Evolutionary conservation across 1,140 invertebrate genomes (phyloP).

Genomic region (Bombyx mandarina): DNA sequence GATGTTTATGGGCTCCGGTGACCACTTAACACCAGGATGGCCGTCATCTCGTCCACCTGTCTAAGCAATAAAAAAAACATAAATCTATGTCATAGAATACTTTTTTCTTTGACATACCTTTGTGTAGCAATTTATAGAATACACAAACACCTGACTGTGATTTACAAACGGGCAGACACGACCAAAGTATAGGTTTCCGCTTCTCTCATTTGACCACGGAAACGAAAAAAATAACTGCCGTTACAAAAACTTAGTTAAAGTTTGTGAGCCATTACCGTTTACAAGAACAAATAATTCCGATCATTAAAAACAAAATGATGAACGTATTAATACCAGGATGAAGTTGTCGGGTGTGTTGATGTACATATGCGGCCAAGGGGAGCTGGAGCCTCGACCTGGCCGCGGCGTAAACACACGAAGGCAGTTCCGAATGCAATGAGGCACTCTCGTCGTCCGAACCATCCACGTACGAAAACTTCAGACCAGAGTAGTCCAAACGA

Average conservation of each 20-base stretch:
- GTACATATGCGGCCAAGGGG: conserved; percentile 61
- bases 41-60: no score
- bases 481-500: conserved; percentile 44
- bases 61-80: no score
- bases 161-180: no score
- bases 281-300: no score
- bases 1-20: no score
- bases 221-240: background rate
- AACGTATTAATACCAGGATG: conserved; percentile 31
- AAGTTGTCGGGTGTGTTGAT: conserved; percentile 50
- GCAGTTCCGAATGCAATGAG: conserved; percentile 67
- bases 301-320: no score
- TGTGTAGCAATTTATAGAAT: no score
- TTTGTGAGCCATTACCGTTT: background rate
- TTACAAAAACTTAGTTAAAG: conserved; percentile 6
- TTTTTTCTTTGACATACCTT: no score
- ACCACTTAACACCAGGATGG: no score
- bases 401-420: conserved; percentile 78
- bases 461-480: conserved; percentile 55
- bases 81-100: no score
- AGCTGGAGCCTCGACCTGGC: conserved; percentile 56
- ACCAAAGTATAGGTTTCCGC: no score
- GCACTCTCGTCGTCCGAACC: conserved; percentile 49
- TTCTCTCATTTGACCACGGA: background rate
- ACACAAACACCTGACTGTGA: no score